Evolutionary conservation across 2,888 invertebrate species (phyloP), one percentile per base, ranked within the genome.

Genomic region (Pandemis cinnamomeana): DNA sequence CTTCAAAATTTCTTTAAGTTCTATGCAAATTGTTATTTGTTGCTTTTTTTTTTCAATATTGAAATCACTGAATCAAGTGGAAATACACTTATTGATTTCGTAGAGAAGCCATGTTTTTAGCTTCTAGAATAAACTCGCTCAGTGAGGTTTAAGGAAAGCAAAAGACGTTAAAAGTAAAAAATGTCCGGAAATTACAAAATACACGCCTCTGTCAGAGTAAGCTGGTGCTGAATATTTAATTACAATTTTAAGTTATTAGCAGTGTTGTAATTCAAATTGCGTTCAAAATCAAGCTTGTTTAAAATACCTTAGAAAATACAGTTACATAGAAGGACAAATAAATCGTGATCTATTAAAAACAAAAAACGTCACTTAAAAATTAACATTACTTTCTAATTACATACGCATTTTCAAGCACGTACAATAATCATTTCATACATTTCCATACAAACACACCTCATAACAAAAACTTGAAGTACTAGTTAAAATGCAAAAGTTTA

Each of bases 381-480:
- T 70, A 71, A 67, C 51, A 70, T 71, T 67, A 73, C 27, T 66
- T 55, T 3, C 67, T 71, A 74, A n/a, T 4, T 15, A 73, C 27
- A 48, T 13, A 64, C 64, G 74, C 66, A 51, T 66, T 51, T 62
- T 13, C 67, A 74, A 74, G 73, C 73, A 69, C 63, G 63, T 70
- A 70, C 64, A 60, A 53, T 58, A 58, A 55, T 62, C 71, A 66
- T 55, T 53, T 60, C 72, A 64, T 51, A 58, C 72, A 58, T 53
- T 55, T 36, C 20, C 73, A 62, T 67, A 70, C 70, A 62, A 74
- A 61, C 73, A 67, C 41, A 74, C 70, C 74, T 74, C 71, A 10
- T 74, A 74, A 74, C 74, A 74, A 67, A 74, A 74, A 74, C 71
- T 15, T 66, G 69, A 70, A 73, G 73, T 73, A 72, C 64, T 67